phyloP scores from a whole-genome alignment of 2,113 vertebrate species.

The Cricetomys ansorgei region DNA sequence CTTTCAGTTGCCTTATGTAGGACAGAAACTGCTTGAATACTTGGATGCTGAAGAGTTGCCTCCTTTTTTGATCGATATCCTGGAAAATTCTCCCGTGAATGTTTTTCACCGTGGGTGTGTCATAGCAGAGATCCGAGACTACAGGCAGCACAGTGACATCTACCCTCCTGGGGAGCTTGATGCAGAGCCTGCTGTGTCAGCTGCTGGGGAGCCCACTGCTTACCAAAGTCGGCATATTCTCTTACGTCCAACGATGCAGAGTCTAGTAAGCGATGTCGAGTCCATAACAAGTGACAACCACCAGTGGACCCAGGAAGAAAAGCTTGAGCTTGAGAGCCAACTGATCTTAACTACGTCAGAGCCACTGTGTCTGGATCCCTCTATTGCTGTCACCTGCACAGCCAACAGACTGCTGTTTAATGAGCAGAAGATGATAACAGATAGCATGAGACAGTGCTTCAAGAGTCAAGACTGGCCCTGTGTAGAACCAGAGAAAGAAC shows the following conservation, averaged over 20 bases:
- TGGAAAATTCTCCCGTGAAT: conserved; percentile 95
- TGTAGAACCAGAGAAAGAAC: conserved; percentile 90
- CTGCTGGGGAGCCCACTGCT: no score
- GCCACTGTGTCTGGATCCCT: conserved; percentile 96
- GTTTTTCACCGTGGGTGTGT: conserved; percentile 97
- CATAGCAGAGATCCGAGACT: conserved; percentile 96
- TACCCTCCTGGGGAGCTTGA: conserved; percentile 48
- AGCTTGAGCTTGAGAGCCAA: conserved; percentile 94
- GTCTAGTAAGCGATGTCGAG: conserved; percentile 93
- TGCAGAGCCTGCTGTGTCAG: conserved; percentile 83
- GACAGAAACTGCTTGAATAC: conserved; percentile 93
- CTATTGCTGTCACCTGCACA: conserved; percentile 93
- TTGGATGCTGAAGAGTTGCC: conserved; percentile 96
- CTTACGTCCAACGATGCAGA: conserved; percentile 96
- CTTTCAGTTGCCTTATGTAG: conserved; percentile 93
- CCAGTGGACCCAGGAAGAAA: conserved; percentile 97
- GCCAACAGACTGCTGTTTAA: conserved; percentile 94
- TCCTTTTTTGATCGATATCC: conserved; percentile 93
- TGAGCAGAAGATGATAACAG: conserved; percentile 96
- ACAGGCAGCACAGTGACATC: conserved; percentile 90
- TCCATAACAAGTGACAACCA: conserved; percentile 93
- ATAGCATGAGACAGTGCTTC: conserved; percentile 92
- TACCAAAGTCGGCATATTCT: conserved; percentile 95
- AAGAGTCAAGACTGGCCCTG: conserved; percentile 90
- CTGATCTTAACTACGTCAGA: conserved; percentile 94